Conservation (phyloP, 2,888 invertebrate species). For the Electrophaes corylata region DNA sequence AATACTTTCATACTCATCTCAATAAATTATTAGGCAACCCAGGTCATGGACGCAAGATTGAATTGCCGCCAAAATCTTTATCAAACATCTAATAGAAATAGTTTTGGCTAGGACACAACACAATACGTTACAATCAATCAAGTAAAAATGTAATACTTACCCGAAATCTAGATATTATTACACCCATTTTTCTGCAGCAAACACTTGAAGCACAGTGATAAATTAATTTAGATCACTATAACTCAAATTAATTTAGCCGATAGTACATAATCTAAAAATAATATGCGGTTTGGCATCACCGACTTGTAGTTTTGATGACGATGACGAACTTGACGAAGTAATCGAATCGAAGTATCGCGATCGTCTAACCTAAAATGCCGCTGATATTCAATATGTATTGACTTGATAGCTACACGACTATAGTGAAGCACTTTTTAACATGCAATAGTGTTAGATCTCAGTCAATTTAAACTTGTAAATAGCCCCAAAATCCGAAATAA, state of each 20-base stretch:
- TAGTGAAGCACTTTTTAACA: constrained; percentile 26
- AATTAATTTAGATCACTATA: constrained; percentile 46
- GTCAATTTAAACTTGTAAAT: constrained; percentile 36
- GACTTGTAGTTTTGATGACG: constrained; percentile 61
- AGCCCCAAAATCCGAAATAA: constrained; percentile 29
- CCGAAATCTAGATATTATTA: constrained; percentile 87
- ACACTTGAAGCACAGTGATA: constrained; percentile 31
- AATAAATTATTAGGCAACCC: constrained; percentile 36
- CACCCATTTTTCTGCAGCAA: constrained; percentile 81
- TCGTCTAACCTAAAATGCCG: constrained; percentile 72
- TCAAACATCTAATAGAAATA: constrained; percentile 66
- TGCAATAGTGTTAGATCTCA: constrained; percentile 38
- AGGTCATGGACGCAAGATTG: constrained; percentile 69
- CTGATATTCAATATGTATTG: constrained; percentile 35
- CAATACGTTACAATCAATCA: constrained; percentile 53
- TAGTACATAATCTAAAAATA: constrained; percentile 69
- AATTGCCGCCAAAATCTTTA: constrained; percentile 71
- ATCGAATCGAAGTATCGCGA: constrained; percentile 48
- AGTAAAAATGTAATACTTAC: constrained; percentile 75
- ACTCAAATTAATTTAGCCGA: constrained; percentile 54
- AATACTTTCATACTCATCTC: constrained; percentile 17
- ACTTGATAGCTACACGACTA: constrained; percentile 7
- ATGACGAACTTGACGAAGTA: too few species aligned
- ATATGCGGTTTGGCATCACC: constrained; percentile 62
- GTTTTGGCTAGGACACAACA: constrained; percentile 69